Base-by-base conservation (phyloP, 2,888 invertebrate genomes). In the Drosophila atroscutellata region DNA sequence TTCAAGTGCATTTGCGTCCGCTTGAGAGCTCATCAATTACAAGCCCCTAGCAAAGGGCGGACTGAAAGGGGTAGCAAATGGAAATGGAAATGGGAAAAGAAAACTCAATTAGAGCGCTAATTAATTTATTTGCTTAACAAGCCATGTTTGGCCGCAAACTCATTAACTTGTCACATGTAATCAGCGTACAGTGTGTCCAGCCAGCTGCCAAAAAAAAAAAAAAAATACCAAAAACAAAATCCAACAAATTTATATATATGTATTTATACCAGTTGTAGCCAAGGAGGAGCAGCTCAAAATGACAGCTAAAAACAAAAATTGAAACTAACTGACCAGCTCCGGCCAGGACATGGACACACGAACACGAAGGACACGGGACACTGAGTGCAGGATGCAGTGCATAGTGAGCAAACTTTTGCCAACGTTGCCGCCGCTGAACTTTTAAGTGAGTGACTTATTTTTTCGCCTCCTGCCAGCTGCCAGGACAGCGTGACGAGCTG, bases 361-460 rank as follows among this genome's bases (percentile, higher is more conserved):
- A 18, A 45, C 18, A 45, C 18, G 37, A 9, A 56, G 69, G 45
- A 67, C 63, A 50, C 30, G 42, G 36, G 56, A 67, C 78, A 58
- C 77, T 42, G 64, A 20, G 45, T 45, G 45, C 45, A 45, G 45
- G 13, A 45, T 15, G 45, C 45, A 24, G 24, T 24, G 20, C 11
- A 2, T 67, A 68, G 62, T 73, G 75, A 65, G 63, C 89, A 83
- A 84, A 84, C 89, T 84, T 84, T 84, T 84, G 87, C 81, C 74
- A 71, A 67, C 89, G 85, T 77, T 86, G 82, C 88, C 69, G 72
- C 45, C 72, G 72, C 86, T 69, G 70, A 86, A 86, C 90, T 86
- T 86, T 90, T 86, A 86, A 86, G 89, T 86, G 86, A 86, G 89
- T 90, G 90, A 86, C 90, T 86, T 86, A 80, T 86, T 89, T 86